Percentiles rank a stretch among this genome's conserved stretches.
These are phyloP conservation scores for Cotesia vestalis DNA, from an alignment of 1,140 invertebrate genomes.

Conservation along the genomic window DNA sequence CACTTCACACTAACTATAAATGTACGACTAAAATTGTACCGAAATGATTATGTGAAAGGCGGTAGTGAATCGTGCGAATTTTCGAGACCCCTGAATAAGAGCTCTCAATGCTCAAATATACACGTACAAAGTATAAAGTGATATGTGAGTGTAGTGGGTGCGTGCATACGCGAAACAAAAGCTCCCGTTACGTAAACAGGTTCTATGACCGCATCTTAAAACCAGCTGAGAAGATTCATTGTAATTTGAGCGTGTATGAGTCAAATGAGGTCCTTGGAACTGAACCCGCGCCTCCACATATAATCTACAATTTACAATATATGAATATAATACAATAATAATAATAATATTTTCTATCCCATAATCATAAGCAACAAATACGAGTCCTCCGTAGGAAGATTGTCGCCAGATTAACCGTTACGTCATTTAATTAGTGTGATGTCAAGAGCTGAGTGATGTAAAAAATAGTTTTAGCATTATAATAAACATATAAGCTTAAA, in stretches of 20 bases:
- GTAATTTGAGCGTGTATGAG: not conserved
- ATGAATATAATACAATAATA: too few species aligned
- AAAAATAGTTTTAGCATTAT: not conserved
- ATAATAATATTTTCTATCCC: too few species aligned
- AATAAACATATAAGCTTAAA: not conserved
- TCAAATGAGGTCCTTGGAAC: not conserved
- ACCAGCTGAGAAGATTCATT: slow-evolving; percentile 19
- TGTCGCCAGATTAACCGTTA: slow-evolving; percentile 34
- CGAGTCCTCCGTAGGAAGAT: not conserved
- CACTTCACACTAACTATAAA: not conserved
- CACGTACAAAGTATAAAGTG: too few species aligned
- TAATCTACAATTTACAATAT: too few species aligned
- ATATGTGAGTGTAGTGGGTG: slow-evolving; percentile 16
- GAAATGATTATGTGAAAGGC: slow-evolving; percentile 36
- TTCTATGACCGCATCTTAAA: slow-evolving; percentile 21
- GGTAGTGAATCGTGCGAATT: slow-evolving; percentile 34
- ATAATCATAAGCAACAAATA: too few species aligned
- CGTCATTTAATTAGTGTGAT: slow-evolving; percentile 23
- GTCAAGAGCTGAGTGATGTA: too few species aligned
- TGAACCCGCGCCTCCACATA: not conserved
- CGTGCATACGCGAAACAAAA: slow-evolving; percentile 32
- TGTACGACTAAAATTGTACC: slow-evolving; percentile 11
- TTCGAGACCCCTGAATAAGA: not conserved
- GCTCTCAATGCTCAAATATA: not conserved
- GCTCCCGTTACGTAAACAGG: slow-evolving; percentile 36